Percentiles rank a stretch among this genome's conserved stretches.
Evolutionary conservation across 2,888 invertebrate genomes (phyloP).

Genomic region (Euspilapteryx auroguttella): DNA sequence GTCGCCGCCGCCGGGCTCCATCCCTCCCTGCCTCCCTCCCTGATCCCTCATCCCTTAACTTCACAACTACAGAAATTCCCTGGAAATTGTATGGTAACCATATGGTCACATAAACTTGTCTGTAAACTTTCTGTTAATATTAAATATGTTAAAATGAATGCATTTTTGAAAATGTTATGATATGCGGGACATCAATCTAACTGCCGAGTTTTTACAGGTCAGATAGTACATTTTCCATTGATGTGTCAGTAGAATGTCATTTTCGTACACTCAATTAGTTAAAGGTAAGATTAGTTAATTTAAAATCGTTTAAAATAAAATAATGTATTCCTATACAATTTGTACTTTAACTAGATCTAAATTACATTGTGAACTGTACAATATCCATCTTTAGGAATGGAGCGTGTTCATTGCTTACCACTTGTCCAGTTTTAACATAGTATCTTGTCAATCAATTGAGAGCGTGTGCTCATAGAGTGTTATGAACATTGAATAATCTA

Average conservation of each 20-base stretch:
- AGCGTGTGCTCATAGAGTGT: constrained; percentile 44
- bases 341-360: constrained; percentile 61
- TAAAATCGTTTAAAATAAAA: constrained; percentile 38
- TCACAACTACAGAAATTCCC: constrained; percentile 30
- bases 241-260: constrained; percentile 53
- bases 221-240: constrained; percentile 36
- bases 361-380: constrained; percentile 54
- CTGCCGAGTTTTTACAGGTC: no score
- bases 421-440: constrained; percentile 37
- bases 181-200: no score
- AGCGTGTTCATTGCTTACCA: constrained; percentile 45
- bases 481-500: constrained; percentile 54
- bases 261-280: constrained; percentile 40
- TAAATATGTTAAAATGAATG: no score
- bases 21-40: constrained; percentile 20
- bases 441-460: constrained; percentile 46
- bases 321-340: constrained; percentile 54
- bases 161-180: no score
- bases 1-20: constrained; percentile 54
- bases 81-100: constrained; percentile 38
- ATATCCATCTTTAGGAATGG: constrained; percentile 54
- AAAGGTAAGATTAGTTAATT: constrained; percentile 53
- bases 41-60: constrained; percentile 14
- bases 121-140: constrained; percentile 33
- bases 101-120: constrained; percentile 35